Evolutionary conservation across 2,888 invertebrate species (phyloP).

Genomic region (Aromia moschata): DNA sequence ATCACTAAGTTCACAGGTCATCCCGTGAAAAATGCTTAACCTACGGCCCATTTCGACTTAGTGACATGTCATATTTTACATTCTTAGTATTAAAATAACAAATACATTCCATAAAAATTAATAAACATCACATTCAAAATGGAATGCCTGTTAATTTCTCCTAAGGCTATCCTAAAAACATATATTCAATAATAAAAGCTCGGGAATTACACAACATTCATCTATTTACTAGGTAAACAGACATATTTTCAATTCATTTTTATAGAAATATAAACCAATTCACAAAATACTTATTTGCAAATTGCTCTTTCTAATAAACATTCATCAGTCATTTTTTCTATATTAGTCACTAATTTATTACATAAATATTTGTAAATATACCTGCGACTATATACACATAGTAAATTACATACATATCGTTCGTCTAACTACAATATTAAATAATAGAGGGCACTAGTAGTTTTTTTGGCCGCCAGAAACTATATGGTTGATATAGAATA

Average conservation of each 20-base stretch:
- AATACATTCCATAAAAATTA: conserved; percentile 18
- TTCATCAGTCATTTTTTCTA: conserved; percentile 53
- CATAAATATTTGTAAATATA: conserved; percentile 34
- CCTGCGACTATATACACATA: conserved; percentile 43
- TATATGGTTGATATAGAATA: no score
- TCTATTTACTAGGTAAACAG: conserved; percentile 50
- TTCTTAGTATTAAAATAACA: conserved; percentile 26
- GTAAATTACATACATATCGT: conserved; percentile 27
- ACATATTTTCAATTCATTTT: conserved; percentile 38
- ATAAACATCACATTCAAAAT: conserved; percentile 22
- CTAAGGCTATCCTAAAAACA: conserved; percentile 48
- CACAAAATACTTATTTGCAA: conserved; percentile 55
- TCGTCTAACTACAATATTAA: neutral
- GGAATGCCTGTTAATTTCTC: conserved; percentile 22
- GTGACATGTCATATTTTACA: conserved; percentile 15
- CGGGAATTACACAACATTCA: conserved; percentile 47
- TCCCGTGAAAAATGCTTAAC: conserved; percentile 9
- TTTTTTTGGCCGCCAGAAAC: neutral
- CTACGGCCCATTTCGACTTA: conserved; percentile 22
- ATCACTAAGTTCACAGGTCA: conserved; percentile 21
- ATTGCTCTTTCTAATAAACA: conserved; percentile 49
- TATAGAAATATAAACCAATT: conserved; percentile 54
- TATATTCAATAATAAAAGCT: conserved; percentile 46
- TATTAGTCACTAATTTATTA: conserved; percentile 30
- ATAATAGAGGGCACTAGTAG: neutral